Percentiles rank a stretch among this genome's conserved stretches.
Evolutionary conservation across 2,888 invertebrate species (phyloP).

Genomic region (Amphimallon solstitiale): DNA sequence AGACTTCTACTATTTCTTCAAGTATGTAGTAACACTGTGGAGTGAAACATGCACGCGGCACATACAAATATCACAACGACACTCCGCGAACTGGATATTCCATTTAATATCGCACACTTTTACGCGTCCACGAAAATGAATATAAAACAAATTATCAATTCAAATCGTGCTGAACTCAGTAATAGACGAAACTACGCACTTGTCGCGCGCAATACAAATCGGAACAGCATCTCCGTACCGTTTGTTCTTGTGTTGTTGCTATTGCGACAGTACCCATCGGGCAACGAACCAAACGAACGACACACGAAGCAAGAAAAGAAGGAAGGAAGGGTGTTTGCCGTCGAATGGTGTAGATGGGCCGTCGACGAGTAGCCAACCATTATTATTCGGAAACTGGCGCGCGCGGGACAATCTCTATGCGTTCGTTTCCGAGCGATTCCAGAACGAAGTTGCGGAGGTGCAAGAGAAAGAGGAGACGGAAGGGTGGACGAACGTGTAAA

Average conservation of each 20-base stretch:
- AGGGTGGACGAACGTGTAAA: slow-evolving; percentile 35
- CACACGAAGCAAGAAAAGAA: slow-evolving; percentile 35
- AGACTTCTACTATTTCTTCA: slow-evolving; percentile 34
- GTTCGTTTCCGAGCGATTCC: slow-evolving; percentile 30
- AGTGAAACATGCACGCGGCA: slow-evolving; percentile 23
- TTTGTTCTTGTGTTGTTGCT: slow-evolving; percentile 32
- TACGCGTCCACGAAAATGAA: neutral
- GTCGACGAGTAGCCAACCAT: slow-evolving; percentile 33
- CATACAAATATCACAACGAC: slow-evolving; percentile 22
- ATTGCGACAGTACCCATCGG: slow-evolving; percentile 34
- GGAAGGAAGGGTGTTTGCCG: slow-evolving; percentile 33
- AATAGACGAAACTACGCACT: slow-evolving; percentile 28
- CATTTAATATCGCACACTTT: slow-evolving; percentile 11
- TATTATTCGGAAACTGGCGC: slow-evolving; percentile 35
- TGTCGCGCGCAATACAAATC: slow-evolving; percentile 31
- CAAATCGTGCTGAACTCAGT: slow-evolving; percentile 10
- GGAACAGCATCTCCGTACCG: slow-evolving; percentile 34
- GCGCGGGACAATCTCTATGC: slow-evolving; percentile 32
- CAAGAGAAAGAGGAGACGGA: slow-evolving; percentile 30
- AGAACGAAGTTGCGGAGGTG: slow-evolving; percentile 27
- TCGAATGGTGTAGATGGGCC: slow-evolving; percentile 34
- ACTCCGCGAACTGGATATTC: slow-evolving; percentile 24
- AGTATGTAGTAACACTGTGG: slow-evolving; percentile 1
- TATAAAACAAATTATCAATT: slow-evolving; percentile 27
- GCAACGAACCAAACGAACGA: slow-evolving; percentile 33